Base-by-base conservation (phyloP, 2,113 vertebrate genomes). In the Mastomys natalensis region DNA sequence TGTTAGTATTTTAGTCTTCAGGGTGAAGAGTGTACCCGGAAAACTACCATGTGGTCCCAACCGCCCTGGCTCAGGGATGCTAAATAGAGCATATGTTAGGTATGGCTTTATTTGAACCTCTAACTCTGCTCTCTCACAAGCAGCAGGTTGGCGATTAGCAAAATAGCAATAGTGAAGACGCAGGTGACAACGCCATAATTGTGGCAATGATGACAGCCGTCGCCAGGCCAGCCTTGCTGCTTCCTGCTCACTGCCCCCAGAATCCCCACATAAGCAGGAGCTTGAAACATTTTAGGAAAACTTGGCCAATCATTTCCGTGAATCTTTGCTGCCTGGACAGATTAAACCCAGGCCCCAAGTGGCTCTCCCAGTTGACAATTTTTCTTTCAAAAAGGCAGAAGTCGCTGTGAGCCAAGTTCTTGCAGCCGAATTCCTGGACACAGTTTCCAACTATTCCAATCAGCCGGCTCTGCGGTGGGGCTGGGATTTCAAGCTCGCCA, bases 401-500 rank as follows among this genome's bases (percentile, higher is more conserved):
- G 98, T 16, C 96, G 97, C 97, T 98, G 98, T 96, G 98, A 98
- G 98, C 98, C 98, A 98, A 98, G 98, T 98, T 98, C 98, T 98
- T 90, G 91, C 97, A 95, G 98, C 96, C 90, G 95, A 98, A 99
- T 98, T 99, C 98, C 99, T 98, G 98, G 98, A 98, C 98, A 98
- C 97, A 98, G 98, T 98, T 98, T 98, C 98, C 98, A 98, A 98
- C 98, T 98, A 98, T 98, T 99, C 98, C 98, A 99, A 99, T 99
- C 99, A 99, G 98, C 98, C 98, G 87, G 98, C 98, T 99, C 98
- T 98, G 99, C 97, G 98, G 99, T 99, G 97, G 99, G 98, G 99
- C 98, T 99, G 98, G 99, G 99, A 98, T 98, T 99, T 99, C 98
- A 99, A 98, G 98, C 99, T 98, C 98, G 98, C 99, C 99, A 98